Percentiles rank a stretch among this genome's conserved stretches.
These are phyloP conservation scores for Spatula versicolor DNA, from an alignment of 2,797 vertebrate species.

Conservation along the genomic window DNA sequence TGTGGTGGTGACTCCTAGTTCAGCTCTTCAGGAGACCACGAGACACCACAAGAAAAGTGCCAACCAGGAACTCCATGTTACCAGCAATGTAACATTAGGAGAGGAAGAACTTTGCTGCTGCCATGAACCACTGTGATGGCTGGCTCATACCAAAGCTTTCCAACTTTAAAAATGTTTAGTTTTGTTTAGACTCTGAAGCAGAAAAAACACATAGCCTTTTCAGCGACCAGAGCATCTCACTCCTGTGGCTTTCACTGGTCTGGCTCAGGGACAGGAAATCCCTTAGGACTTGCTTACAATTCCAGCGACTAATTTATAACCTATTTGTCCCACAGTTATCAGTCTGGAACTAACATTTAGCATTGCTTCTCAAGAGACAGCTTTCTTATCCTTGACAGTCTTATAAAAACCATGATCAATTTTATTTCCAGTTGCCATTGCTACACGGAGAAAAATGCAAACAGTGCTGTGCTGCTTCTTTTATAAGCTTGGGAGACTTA, in stretches of 20 bases:
- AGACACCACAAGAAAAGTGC: neutral
- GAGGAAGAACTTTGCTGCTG: neutral
- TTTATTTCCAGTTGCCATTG: neutral
- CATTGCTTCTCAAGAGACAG: neutral
- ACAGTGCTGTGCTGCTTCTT: neutral
- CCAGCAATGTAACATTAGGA: neutral
- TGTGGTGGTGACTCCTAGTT: neutral
- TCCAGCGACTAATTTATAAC: neutral
- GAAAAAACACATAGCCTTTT: neutral
- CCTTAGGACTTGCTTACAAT: neutral
- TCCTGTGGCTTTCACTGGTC: rapidly evolving
- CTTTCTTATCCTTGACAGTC: neutral
- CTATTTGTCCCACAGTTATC: neutral
- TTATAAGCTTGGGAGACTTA: neutral
- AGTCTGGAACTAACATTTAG: neutral
- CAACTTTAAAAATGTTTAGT: neutral
- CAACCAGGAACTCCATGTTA: neutral
- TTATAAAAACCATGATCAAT: neutral
- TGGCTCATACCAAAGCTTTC: neutral
- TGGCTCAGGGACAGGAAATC: neutral
- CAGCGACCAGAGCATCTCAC: neutral
- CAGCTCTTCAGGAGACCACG: neutral
- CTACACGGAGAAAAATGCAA: neutral
- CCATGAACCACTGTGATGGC: neutral
- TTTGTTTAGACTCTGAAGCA: neutral